phyloP scores from a whole-genome alignment of 2,797 vertebrate genomes.

The Dallia pectoralis region DNA sequence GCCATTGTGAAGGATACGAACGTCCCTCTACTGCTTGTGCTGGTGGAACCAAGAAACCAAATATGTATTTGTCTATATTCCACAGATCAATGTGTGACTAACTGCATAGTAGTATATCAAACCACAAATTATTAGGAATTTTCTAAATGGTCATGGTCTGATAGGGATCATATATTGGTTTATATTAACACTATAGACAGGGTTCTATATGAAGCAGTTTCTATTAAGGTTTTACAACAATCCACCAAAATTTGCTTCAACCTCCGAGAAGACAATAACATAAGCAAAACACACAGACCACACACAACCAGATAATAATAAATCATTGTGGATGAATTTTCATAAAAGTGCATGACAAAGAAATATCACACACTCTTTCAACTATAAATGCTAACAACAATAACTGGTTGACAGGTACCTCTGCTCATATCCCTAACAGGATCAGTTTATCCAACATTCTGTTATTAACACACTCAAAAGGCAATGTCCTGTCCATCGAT shows the following conservation, averaged over 20 bases:
- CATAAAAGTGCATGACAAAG: neutral
- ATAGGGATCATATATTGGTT: neutral
- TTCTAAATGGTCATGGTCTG: neutral
- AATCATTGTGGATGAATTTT: neutral
- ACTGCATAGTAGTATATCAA: neutral
- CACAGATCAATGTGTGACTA: neutral
- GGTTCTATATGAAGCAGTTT: neutral
- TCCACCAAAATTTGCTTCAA: neutral
- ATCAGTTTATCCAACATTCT: neutral
- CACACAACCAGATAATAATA: neutral
- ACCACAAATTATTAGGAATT: neutral
- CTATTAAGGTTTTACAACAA: neutral
- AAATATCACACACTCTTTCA: neutral
- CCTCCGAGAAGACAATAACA: neutral
- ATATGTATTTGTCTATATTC: neutral
- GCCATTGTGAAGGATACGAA: conserved; percentile 20
- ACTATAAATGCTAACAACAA: neutral
- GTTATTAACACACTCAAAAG: neutral
- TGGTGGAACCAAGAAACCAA: neutral
- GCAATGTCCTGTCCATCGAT: neutral
- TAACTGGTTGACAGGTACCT: neutral
- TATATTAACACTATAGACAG: neutral
- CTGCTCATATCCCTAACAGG: neutral
- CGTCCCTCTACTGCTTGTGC: neutral
- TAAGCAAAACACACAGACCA: neutral